Evolutionary conservation across 1,140 invertebrate species (phyloP), one percentile per base, ranked within the genome.

Genomic region (Anoplolepis gracilipes): DNA sequence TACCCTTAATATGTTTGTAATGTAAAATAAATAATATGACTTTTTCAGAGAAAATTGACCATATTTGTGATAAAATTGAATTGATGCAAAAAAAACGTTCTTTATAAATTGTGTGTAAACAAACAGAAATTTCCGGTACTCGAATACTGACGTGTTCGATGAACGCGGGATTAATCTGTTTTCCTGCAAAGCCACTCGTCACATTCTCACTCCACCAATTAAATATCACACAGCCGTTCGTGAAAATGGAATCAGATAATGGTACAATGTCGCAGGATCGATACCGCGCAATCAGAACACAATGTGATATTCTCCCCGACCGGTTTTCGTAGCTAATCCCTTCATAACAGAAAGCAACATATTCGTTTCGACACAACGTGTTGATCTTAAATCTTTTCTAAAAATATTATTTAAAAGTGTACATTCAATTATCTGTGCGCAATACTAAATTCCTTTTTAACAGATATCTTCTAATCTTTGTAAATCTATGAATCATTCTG

Each of bases 231-330:
- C 46, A 70, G 46, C 30, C 62, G 42, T 55, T 79, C 62, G 62
- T 67, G 62, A 79, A 79, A 79, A 70, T 79, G 79, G 70, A 76
- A 84, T 25, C 57, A 76, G 79, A 84, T 84, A 84, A 84, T 84
- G 79, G 57, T 55, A 75, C 57, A 75, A 36, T 84, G 70, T 84
- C 79, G 79, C 79, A 59, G 79, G 67, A 49, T 84, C 70, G 79
- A 84, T 84, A 84, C 79, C 53, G 79, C 42, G 55, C 55, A 84
- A 84, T 84, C 70, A 59, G 70, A 55, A 76, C 70, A 46, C 19
- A 64, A 53, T 53, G 30, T 30, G 36, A 55, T 64, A 82, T 75
- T 59, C 39, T 25, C 62, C 46, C 22, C n/a, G 55, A 57, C 0
- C 33, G 25, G 55, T 77, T 85, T 85, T 84, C 69, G 61, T 88